These are phyloP conservation scores for Halocaridina rubra DNA, from an alignment of 2,888 invertebrate genomes.

Conservation along the genomic window DNA sequence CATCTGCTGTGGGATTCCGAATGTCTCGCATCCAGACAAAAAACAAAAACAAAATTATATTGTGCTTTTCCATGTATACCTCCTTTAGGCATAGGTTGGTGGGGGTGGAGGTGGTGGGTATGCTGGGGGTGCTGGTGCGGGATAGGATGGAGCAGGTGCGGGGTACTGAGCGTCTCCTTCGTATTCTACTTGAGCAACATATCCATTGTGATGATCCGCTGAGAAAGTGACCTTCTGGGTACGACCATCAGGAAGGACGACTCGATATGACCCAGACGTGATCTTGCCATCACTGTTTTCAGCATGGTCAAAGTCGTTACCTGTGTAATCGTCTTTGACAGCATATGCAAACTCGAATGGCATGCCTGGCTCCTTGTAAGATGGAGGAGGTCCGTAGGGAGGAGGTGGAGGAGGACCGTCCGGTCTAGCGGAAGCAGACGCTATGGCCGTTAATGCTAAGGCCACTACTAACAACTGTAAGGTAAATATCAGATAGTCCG, in stretches of 20 bases:
- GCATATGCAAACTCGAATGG: constrained; percentile 77
- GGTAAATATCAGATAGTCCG: no score
- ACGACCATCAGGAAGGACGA: constrained; percentile 80
- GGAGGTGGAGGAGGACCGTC: no score
- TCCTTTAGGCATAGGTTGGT: background rate
- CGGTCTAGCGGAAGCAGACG: background rate
- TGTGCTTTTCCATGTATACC: no score
- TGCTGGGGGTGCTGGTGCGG: background rate
- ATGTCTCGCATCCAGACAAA: no score
- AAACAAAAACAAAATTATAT: no score
- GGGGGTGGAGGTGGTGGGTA: background rate
- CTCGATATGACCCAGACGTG: constrained; percentile 76
- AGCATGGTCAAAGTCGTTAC: constrained; percentile 76
- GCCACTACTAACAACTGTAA: no score
- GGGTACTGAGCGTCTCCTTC: constrained; percentile 39
- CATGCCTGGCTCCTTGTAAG: background rate
- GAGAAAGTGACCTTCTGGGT: constrained; percentile 73
- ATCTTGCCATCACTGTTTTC: constrained; percentile 76
- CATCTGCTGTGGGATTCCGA: no score
- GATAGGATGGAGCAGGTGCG: background rate
- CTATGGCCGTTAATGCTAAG: background rate
- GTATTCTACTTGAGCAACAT: constrained; percentile 30
- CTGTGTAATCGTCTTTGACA: constrained; percentile 74
- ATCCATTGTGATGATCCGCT: constrained; percentile 21
- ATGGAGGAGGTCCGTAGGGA: background rate